Evolutionary conservation across 2,888 invertebrate species (phyloP).

Genomic region (Drepana falcataria): DNA sequence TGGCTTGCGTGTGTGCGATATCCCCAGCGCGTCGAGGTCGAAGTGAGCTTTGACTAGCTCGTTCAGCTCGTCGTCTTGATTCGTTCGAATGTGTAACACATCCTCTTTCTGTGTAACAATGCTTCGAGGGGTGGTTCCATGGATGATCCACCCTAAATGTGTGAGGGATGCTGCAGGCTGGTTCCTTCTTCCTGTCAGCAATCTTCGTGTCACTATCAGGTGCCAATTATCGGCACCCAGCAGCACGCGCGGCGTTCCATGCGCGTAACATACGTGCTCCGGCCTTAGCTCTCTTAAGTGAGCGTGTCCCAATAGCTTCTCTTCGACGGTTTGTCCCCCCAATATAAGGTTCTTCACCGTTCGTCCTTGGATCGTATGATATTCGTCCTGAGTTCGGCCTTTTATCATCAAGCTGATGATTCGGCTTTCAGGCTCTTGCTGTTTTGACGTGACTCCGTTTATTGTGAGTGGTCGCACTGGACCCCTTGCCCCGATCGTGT

Average conservation of each 20-base stretch:
- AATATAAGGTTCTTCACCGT: too few species aligned
- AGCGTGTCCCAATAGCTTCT: too few species aligned
- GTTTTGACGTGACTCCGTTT: neutral
- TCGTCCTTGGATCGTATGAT: too few species aligned
- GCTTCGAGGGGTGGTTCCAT: neutral
- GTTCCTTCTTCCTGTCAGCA: neutral
- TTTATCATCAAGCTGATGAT: too few species aligned
- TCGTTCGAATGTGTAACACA: neutral
- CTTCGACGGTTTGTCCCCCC: too few species aligned
- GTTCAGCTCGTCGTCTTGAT: neutral
- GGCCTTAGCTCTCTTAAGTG: neutral
- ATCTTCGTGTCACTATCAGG: neutral
- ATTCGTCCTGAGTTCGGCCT: too few species aligned
- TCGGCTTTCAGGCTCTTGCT: neutral
- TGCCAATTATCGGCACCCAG: neutral
- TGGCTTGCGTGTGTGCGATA: neutral
- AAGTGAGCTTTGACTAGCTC: conserved; percentile 8
- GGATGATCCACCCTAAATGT: neutral
- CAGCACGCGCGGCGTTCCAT: neutral
- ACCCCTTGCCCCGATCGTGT: neutral
- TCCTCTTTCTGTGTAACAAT: too few species aligned
- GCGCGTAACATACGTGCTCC: neutral
- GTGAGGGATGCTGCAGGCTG: neutral
- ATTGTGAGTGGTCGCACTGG: neutral
- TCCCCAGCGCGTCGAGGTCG: conserved; percentile 1